Conservation (phyloP, 2,888 invertebrate genomes). For the Candidula unifasciata region DNA sequence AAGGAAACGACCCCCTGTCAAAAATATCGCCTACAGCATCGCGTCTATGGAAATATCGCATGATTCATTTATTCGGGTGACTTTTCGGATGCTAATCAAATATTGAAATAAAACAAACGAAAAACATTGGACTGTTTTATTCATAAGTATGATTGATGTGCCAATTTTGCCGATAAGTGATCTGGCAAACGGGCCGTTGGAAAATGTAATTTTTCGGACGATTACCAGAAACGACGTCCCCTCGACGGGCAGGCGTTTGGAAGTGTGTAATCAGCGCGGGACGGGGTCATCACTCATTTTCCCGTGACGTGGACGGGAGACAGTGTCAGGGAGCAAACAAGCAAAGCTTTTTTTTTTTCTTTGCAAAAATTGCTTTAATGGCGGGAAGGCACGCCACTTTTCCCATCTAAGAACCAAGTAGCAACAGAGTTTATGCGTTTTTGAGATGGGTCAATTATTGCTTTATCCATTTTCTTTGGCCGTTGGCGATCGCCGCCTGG, state of each 20-base stretch:
- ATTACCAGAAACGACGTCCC: not conserved
- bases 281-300: not conserved
- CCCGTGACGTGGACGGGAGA: not conserved
- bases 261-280: not conserved
- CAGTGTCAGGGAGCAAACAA: not conserved
- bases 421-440: no score
- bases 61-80: not conserved
- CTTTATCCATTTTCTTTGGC: no score
- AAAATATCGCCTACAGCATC: not conserved
- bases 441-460: no score
- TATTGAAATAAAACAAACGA: not conserved
- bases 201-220: not conserved
- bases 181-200: not conserved
- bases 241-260: not conserved
- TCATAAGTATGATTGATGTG: slow-evolving; percentile 8
- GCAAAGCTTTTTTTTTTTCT: not conserved
- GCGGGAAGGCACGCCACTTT: no score
- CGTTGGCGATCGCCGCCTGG: no score
- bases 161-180: slow-evolving; percentile 4
- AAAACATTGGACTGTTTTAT: not conserved
- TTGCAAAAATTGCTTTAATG: no score
- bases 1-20: not conserved
- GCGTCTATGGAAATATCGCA: not conserved
- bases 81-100: not conserved
- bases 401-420: no score